Percentiles rank a stretch among this genome's conserved stretches.
These are phyloP conservation scores for Rapana venosa DNA, from an alignment of 2,888 invertebrate species.

Conservation along the genomic window DNA sequence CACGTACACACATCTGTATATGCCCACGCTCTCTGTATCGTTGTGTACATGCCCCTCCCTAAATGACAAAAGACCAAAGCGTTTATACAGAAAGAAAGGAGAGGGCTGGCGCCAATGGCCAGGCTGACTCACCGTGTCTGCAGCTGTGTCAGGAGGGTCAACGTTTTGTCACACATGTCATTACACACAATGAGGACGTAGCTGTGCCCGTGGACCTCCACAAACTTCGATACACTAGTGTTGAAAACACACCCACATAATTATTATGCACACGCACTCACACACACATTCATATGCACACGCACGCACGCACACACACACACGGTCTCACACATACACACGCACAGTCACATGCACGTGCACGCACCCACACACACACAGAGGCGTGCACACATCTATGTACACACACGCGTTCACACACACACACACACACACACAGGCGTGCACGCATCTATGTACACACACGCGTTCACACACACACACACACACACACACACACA, in stretches of 20 bases:
- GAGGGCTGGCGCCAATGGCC: background rate
- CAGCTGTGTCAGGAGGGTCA: background rate
- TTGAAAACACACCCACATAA: background rate
- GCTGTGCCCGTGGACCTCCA: slow-evolving; percentile 26
- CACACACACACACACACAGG: slow-evolving; percentile 21
- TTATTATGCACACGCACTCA: background rate
- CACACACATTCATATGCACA: background rate
- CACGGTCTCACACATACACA: background rate
- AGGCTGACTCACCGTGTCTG: slow-evolving; percentile 4
- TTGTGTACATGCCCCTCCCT: background rate
- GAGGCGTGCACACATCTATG: too few species aligned
- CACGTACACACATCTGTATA: background rate
- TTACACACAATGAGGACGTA: background rate
- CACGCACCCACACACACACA: slow-evolving; percentile 10
- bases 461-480: background rate
- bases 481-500: slow-evolving; percentile 14
- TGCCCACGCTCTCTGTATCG: background rate
- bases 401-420: background rate
- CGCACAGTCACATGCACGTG: too few species aligned
- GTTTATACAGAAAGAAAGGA: background rate
- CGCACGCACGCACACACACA: too few species aligned
- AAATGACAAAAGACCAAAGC: too few species aligned
- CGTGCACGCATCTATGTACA: background rate
- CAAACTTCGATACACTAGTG: slow-evolving; percentile 4
- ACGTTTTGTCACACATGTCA: background rate